Evolutionary conservation across 2,888 invertebrate species (phyloP), one percentile per base, ranked within the genome.

Genomic region (Asteroscopus sphinx): DNA sequence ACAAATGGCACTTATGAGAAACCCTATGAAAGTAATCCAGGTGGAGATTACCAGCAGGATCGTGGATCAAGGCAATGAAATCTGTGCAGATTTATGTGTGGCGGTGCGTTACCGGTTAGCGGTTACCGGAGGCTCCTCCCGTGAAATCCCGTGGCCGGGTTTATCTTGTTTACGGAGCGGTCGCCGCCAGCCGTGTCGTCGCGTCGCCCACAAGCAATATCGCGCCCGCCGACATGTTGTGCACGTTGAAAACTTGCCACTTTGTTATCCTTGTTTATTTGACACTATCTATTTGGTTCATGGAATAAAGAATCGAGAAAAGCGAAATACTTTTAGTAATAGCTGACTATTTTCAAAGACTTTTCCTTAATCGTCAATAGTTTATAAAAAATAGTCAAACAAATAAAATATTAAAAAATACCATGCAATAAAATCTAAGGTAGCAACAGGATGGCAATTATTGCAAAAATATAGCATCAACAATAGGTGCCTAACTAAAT

Each of bases 111-210:
- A 70, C 75, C 73, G 66, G 63, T 63, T 62, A 62, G 54, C 36
- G 54, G 64, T 44, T 42, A 49, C 41, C 45, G 56, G 61, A 56
- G 41, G 33, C 21, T 42, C 56, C 68, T 68, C 52, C 37, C 30
- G 54, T 35, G 60, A 51, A 41, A 40, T 41, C 30, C 52, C 55
- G 59, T 60, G 61, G 65, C 51, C 77, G 81, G 82, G 78, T 85
- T 87, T 89, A 89, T 89, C 88, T 89, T 89, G 87, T 88, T 89
- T 89, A 89, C 86, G 81, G 64, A 63, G 71, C 68, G 70, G 83
- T 80, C 82, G 83, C 67, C 70, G 57, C 46, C 59, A 52, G 51
- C 52, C 64, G 55, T 71, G 68, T 76, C 80, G 85, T 83, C 87
- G 81, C 72, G 71, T 57, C 67, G 73, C 70, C 71, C 70, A 57